Base-by-base conservation (phyloP, 2,888 invertebrate genomes). In the Onchidella celtica region DNA sequence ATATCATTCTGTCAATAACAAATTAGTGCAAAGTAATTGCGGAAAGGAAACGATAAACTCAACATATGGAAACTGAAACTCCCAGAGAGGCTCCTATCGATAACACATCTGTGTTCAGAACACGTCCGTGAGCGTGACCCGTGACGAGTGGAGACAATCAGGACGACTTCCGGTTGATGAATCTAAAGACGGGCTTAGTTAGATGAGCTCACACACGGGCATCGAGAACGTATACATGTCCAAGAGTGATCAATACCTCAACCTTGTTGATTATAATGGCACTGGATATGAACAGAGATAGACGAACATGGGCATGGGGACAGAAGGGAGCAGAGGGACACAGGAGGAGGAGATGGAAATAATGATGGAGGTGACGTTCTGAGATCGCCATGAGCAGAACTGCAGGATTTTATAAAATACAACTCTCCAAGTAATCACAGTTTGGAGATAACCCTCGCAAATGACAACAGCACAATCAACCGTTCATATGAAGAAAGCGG, bases 321-420 rank as follows among this genome's bases (percentile, higher is more conserved):
- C 29, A 47, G 21, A 29, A 27, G 29, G 73, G 55, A 21, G 40
- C 14, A 73, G 73, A 73, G 29, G 21, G 57, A 73, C 11, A 73
- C n/a, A n/a, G n/a, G n/a, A n/a, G n/a, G n/a, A n/a, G n/a, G n/a
- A n/a, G n/a, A n/a, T n/a, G n/a, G n/a, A n/a, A n/a, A n/a, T n/a
- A n/a, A n/a, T n/a, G n/a, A n/a, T n/a, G n/a, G n/a, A n/a, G n/a
- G n/a, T n/a, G n/a, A n/a, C n/a, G n/a, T n/a, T n/a, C n/a, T n/a
- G n/a, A n/a, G n/a, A n/a, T n/a, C n/a, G n/a, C n/a, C n/a, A n/a
- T n/a, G n/a, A n/a, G n/a, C n/a, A n/a, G n/a, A n/a, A n/a, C n/a
- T n/a, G n/a, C n/a, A n/a, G n/a, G n/a, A n/a, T n/a, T n/a, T n/a
- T n/a, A n/a, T n/a, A n/a, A n/a, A n/a, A n/a, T n/a, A n/a, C n/a